Base-by-base conservation (phyloP, 1,140 invertebrate species). In the Cotesia typhae region DNA sequence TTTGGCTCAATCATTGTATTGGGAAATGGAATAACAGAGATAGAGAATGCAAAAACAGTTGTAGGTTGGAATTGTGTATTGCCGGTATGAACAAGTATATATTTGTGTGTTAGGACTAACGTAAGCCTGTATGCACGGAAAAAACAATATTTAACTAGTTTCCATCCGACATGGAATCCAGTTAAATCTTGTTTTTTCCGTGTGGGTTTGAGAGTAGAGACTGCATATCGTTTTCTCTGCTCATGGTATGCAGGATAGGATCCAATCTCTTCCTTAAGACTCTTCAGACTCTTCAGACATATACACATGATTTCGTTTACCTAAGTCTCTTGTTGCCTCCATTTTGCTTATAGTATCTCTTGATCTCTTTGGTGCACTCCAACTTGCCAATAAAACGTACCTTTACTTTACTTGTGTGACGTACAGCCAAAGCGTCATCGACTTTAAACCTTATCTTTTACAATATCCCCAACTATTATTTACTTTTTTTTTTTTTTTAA, bases 371-470 rank as follows among this genome's bases (percentile, higher is more conserved):
- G 47, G 57, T 64, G 60, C 64, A 51, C 52, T 61, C 60, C 38
- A 10, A 37, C 36, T 67, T 73, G 60, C 71, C 66, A 73, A 73
- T 73, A 73, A 73, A 69, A 71, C 61, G 47, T 53, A 41, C 47
- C 20, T 28, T 28, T 28, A 28, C 28, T 28, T 28, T 28, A 28
- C 28, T 51, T 65, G 70, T 47, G 41, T 74, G 73, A 74, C 70
- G 65, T 74, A 74, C 66, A 70, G 71, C 73, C 60, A 70, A 70
- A 74, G 73, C 28, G 17, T 36, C 35, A 63, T 63, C n/a, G 60
- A 63, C 60, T 37, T 37, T 37, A n/a, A 63, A 41, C 14, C 12
- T 36, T 63, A 38, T 41, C 4, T 41, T 63, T 37, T 12, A 35
- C 35, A 37, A 17, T 37, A 37, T 41, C 60, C 12, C 28, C 9